Evolutionary conservation across 2,797 vertebrate genomes (phyloP).

Genomic region (Liasis olivaceus): DNA sequence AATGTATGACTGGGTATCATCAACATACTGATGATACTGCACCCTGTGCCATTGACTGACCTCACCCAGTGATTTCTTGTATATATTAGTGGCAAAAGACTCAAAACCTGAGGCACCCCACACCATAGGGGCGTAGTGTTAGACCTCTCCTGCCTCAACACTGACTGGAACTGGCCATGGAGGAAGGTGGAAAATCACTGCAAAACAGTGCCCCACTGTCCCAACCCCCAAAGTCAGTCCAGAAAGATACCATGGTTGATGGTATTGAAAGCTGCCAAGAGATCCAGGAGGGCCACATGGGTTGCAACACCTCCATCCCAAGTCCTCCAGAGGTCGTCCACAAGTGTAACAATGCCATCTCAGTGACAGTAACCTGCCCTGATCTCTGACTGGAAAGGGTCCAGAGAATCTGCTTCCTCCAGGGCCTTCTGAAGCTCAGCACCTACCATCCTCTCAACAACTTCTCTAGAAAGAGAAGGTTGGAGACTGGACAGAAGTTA

Average conservation of each 20-base stretch:
- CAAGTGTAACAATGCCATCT: neutral
- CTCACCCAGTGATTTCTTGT: neutral
- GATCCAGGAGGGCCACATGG: neutral
- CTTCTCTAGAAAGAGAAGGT: neutral
- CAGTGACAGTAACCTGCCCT: neutral
- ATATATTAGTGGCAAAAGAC: neutral
- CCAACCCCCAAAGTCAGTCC: neutral
- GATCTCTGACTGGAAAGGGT: neutral
- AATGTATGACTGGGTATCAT: neutral
- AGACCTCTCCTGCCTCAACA: neutral
- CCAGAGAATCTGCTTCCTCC: neutral
- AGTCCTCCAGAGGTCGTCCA: neutral
- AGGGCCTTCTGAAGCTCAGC: neutral
- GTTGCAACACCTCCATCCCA: neutral
- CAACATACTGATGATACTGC: neutral
- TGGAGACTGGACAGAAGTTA: neutral
- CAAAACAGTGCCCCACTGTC: neutral
- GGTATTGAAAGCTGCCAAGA: neutral
- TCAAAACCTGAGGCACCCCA: no score
- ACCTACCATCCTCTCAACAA: neutral
- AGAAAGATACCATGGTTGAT: neutral
- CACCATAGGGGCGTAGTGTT: no score
- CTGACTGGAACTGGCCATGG: neutral
- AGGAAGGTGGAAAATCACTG: neutral
- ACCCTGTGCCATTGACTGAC: neutral